A percentile compares a stretch with the other conserved stretches of the same genome.
phyloP scores from a whole-genome alignment of 2,797 vertebrate species.

The Scarus forsteni region DNA sequence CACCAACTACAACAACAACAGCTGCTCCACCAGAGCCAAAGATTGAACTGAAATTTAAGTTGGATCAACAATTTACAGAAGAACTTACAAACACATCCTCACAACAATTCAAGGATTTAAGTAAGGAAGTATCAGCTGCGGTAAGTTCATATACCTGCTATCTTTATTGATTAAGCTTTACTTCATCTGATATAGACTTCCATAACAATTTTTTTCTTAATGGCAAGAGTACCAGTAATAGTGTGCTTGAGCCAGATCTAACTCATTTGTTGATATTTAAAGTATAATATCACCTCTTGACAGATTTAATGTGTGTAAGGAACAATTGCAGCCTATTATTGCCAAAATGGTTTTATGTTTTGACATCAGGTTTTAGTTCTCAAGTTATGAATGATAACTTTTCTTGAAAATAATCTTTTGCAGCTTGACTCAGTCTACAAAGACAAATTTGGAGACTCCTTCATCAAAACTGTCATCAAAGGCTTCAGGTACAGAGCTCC shows the following conservation, averaged over 20 bases:
- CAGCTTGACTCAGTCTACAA: slow-evolving; percentile 21
- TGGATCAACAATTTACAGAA: fast-evolving
- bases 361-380: no score
- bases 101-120: slow-evolving; percentile 10
- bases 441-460: background rate
- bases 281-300: no score
- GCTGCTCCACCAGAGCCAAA: background rate
- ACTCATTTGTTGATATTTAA: no score
- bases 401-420: background rate
- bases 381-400: no score
- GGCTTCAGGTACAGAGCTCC: slow-evolving; percentile 34
- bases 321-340: no score
- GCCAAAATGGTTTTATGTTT: no score
- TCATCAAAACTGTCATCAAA: slow-evolving; percentile 2
- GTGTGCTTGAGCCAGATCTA: no score
- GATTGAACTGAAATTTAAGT: slow-evolving; percentile 17
- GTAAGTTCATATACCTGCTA: slow-evolving; percentile 16
- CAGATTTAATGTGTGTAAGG: no score
- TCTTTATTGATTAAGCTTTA: no score
- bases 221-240: no score
- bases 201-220: no score
- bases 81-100: slow-evolving; percentile 1
- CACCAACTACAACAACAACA: background rate
- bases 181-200: no score
- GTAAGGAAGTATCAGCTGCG: background rate